Base-by-base conservation (phyloP, 2,888 invertebrate genomes). In the Prosopocoilus inquinatus region DNA sequence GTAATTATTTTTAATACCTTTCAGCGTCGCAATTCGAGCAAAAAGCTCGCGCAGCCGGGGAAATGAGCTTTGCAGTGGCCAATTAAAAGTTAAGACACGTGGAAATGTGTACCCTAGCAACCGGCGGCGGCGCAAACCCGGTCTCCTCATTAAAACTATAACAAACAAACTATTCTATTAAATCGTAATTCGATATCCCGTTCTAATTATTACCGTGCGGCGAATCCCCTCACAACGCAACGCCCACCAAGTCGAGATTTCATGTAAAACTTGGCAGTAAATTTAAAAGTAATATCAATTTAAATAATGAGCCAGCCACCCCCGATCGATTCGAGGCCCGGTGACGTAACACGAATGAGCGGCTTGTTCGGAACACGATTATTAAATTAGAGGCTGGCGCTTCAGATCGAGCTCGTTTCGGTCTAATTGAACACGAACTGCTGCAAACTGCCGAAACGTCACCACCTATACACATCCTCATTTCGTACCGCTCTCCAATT, bases 291-390 rank as follows among this genome's bases (percentile, higher is more conserved):
- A 57, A 62, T 63, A 66, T 59, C 65, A 66, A 66, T 66, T 66
- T 65, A 59, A 61, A 61, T 65, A 65, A 66, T 64, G 65, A 65
- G 62, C 62, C 59, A 64, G n/a, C n/a, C n/a, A n/a, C n/a, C 59
- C 59, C 61, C 55, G 50, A 61, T 63, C 63, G 60, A 62, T 62
- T 52, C 39, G 36, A 48, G 48, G n/a, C n/a, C 7, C 53, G 48
- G 49, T 57, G 60, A 60, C 57, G 57, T 50, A 55, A 58, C 54
- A 54, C 57, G 58, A 55, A 52, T 49, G 60, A 60, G 50, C 58
- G 60, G 57, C 60, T 58, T 57, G 60, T 60, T 60, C 57, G 57
- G 50, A 55, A 50, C 20, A 28, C 57, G 60, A 60, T 60, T 60
- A 60, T 60, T 60, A 60, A 60, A 60, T 60, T 60, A 60, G 47